A percentile compares a stretch with the other conserved stretches of the same genome.
These are phyloP conservation scores for Eidolon helvum DNA, from an alignment of 2,113 vertebrate genomes.

Conservation along the genomic window DNA sequence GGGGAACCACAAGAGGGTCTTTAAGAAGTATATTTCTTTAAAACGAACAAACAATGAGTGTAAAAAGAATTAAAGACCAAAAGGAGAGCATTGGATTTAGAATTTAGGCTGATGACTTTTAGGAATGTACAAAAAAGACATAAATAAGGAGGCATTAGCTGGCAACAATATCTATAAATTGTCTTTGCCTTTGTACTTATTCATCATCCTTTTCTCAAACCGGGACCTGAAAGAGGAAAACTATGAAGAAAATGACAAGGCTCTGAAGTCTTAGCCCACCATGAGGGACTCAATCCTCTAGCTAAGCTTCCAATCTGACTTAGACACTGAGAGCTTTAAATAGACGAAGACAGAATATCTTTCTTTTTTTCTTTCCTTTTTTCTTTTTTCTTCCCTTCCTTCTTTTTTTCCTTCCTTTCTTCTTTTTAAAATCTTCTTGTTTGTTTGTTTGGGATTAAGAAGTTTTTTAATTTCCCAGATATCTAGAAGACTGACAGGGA, in stretches of 20 bases:
- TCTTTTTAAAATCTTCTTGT: not conserved
- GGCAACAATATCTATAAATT: not conserved
- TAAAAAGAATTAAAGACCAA: constrained; percentile 2
- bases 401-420: not conserved
- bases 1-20: not conserved
- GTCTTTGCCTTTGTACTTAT: not conserved
- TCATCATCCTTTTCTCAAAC: not conserved
- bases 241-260: not conserved
- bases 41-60: not conserved
- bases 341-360: not conserved
- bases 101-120: not conserved
- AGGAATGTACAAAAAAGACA: not conserved
- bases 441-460: not conserved
- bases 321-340: not conserved
- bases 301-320: not conserved
- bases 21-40: not conserved
- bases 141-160: not conserved
- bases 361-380: not conserved
- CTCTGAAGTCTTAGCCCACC: not conserved
- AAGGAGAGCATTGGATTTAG: not conserved
- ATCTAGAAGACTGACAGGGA: not conserved
- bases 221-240: not conserved
- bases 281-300: not conserved
- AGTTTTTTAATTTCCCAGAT: not conserved
- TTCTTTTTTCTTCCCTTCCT: not conserved